Base-by-base conservation (phyloP, 1,140 invertebrate species). In the Temnothorax nylanderi region DNA sequence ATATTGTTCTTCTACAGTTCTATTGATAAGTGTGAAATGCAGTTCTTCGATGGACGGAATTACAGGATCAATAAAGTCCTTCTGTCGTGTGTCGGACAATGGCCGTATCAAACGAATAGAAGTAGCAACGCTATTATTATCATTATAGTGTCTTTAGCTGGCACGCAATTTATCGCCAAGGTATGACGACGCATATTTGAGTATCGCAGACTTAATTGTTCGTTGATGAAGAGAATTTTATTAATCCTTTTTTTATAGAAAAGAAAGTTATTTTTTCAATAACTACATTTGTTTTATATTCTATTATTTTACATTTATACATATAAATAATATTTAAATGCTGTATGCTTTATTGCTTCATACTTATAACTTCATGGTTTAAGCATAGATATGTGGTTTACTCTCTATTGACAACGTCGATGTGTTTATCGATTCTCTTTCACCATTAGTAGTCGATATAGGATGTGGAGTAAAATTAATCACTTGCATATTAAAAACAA, bases 21-120 rank as follows among this genome's bases (percentile, higher is more conserved):
- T 60, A 58, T 34, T 60, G 26, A 86, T 58, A 47, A 34, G 16
- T 10, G 65, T 34, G 47, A 81, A 60, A 86, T 86, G 76, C 47
- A 71, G 41, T 58, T 81, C 76, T 86, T 86, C 26, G 64, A 86
- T 37, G 32, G 51, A 41, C 54, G 64, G 62, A 60, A 86, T 65
- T 86, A 82, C 16, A 81, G 65, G 26, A 86, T 82, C 54, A 86
- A 86, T 86, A 86, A 86, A 86, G 32, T 81, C 8, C 51, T 86
- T 8, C 7, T 86, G n/a, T 81, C 51, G 3, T 82, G 64, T 13
- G 47, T 82, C n/a, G 77, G 85, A n/a, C 85, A 82, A 21, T 81
- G 85, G 85, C 77, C 85, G 2, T 86, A 82, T 86, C 85, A 86
- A 86, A 86, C 62, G 26, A 81, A 51, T 26, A 86, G 37, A 7